Evolutionary conservation across 2,797 vertebrate genomes (phyloP).

Genomic region (Pantherophis alleghaniensis): DNA sequence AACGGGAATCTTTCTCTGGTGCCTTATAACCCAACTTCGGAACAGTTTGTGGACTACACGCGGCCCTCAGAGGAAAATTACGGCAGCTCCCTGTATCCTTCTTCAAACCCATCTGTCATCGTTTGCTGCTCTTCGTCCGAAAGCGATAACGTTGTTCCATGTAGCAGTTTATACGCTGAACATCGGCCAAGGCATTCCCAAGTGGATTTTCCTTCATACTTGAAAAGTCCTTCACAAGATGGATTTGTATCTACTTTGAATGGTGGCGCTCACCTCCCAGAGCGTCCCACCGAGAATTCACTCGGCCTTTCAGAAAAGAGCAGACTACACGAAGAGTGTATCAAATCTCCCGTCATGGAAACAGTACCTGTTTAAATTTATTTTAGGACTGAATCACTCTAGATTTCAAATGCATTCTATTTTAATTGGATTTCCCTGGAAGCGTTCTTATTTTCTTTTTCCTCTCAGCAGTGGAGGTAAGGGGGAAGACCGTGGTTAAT

Average conservation of each 20-base stretch:
- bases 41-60: conserved; percentile 82
- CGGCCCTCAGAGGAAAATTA: conserved; percentile 77
- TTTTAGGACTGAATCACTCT: conserved; percentile 59
- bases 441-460: conserved; percentile 58
- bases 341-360: conserved; percentile 88
- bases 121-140: conserved; percentile 84
- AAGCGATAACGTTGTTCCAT: conserved; percentile 74
- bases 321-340: conserved; percentile 85
- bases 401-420: conserved; percentile 56
- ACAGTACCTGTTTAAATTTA: conserved; percentile 84
- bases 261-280: conserved; percentile 74
- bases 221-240: conserved; percentile 88
- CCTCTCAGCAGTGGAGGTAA: conserved; percentile 36
- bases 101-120: conserved; percentile 79
- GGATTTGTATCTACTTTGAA: conserved; percentile 80
- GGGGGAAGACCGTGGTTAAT: conserved; percentile 55
- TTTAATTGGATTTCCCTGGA: conserved; percentile 65
- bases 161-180: conserved; percentile 79
- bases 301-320: conserved; percentile 83
- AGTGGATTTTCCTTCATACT: conserved; percentile 89
- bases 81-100: conserved; percentile 76
- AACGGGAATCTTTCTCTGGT: conserved; percentile 78
- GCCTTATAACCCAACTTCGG: conserved; percentile 83
- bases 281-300: conserved; percentile 80
- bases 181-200: conserved; percentile 77